phyloP scores from a whole-genome alignment of 2,797 vertebrate genomes.

The Acanthiza pusilla region DNA sequence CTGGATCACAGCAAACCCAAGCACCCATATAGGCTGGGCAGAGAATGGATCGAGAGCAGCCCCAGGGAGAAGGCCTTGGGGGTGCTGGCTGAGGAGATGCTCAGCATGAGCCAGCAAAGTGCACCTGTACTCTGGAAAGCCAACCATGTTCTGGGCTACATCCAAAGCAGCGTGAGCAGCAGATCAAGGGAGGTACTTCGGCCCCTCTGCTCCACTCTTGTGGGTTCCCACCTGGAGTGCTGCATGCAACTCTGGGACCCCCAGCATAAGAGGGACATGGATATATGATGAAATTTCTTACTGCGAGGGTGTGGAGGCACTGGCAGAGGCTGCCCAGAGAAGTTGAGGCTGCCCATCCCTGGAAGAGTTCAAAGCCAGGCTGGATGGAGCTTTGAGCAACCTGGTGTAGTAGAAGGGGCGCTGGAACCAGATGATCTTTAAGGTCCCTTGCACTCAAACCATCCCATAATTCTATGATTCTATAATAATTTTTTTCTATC shows the following conservation, averaged over 20 bases:
- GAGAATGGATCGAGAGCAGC: background rate
- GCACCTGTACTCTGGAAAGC: background rate
- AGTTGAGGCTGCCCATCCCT: background rate
- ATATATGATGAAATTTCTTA: background rate
- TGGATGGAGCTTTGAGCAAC: background rate
- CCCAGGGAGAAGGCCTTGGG: background rate
- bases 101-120: background rate
- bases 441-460: background rate
- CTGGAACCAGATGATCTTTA: background rate
- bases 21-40: background rate
- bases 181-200: background rate
- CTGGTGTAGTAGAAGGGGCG: background rate
- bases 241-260: background rate
- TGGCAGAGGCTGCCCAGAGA: background rate
- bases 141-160: background rate
- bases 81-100: background rate
- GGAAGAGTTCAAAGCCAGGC: background rate
- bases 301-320: background rate
- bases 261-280: background rate
- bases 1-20: background rate
- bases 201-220: background rate
- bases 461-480: background rate
- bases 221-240: background rate
- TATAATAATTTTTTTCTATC: background rate
- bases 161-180: background rate